These are phyloP conservation scores for Epizoanthus scotinus DNA, from an alignment of 92 coral and sea anemone genomes.

Conservation along the genomic window DNA sequence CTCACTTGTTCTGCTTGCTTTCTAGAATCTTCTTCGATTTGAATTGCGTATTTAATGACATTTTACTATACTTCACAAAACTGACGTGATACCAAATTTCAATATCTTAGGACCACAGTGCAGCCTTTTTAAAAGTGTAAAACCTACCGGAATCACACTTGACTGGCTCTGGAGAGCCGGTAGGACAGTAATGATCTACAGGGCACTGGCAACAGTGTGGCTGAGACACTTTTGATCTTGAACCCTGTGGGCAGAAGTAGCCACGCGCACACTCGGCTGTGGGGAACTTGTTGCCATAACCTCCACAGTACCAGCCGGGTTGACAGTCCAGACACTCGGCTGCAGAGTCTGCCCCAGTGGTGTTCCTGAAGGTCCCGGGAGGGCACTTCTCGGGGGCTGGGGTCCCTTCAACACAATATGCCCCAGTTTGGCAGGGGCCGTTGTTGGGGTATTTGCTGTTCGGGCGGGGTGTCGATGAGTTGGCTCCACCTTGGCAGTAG, in stretches of 20 bases:
- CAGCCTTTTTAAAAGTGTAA: background rate
- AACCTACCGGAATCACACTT: conserved; percentile 77
- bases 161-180: conserved; percentile 78
- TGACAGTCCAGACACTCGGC: conserved; percentile 87
- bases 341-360: conserved; percentile 88
- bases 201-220: conserved; percentile 83
- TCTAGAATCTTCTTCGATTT: no score
- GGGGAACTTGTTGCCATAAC: conserved; percentile 74
- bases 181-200: conserved; percentile 77
- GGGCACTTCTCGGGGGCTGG: conserved; percentile 81
- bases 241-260: conserved; percentile 85
- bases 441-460: conserved; percentile 68
- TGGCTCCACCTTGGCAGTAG: conserved; percentile 89
- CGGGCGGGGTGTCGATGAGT: conserved; percentile 72
- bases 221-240: conserved; percentile 82
- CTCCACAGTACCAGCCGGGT: conserved; percentile 89
- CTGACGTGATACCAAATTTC: no score
- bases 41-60: no score
- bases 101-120: no score
- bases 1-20: no score
- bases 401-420: conserved; percentile 81
- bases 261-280: conserved; percentile 84
- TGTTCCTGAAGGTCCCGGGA: conserved; percentile 96
- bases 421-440: conserved; percentile 88
- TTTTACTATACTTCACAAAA: no score